A percentile compares a stretch with the other conserved stretches of the same genome.
These are phyloP conservation scores for Benitochromis conjunctus DNA, from an alignment of 2,113 vertebrate genomes.

Conservation along the genomic window DNA sequence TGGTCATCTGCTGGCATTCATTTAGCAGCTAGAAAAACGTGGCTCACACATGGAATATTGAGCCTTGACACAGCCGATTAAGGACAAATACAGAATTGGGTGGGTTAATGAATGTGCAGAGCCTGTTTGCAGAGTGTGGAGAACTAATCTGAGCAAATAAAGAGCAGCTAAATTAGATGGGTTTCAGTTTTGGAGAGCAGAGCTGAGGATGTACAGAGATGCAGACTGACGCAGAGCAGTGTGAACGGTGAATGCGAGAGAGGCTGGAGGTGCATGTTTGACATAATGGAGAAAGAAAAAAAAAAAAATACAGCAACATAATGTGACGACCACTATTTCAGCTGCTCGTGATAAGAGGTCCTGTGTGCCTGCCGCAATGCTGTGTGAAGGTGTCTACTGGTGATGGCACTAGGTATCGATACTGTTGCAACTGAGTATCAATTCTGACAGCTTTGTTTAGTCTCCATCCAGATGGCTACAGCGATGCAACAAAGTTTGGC, in stretches of 20 bases:
- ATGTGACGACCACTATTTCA: background rate
- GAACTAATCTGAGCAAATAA: background rate
- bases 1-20: background rate
- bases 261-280: background rate
- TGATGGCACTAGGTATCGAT: background rate
- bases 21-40: background rate
- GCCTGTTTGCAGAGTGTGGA: background rate
- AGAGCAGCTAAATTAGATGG: background rate
- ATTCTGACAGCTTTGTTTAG: background rate
- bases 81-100: background rate
- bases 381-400: background rate
- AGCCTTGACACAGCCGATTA: background rate
- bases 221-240: background rate
- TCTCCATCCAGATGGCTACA: background rate
- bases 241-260: background rate
- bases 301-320: background rate
- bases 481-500: too few relatives aligned
- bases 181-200: background rate
- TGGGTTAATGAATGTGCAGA: background rate
- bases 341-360: background rate
- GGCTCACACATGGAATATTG: background rate
- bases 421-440: background rate
- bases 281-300: background rate
- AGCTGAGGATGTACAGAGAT: background rate
- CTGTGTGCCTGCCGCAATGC: background rate